phyloP scores from a whole-genome alignment of 2,113 vertebrate species.

The Amazona guildingii region DNA sequence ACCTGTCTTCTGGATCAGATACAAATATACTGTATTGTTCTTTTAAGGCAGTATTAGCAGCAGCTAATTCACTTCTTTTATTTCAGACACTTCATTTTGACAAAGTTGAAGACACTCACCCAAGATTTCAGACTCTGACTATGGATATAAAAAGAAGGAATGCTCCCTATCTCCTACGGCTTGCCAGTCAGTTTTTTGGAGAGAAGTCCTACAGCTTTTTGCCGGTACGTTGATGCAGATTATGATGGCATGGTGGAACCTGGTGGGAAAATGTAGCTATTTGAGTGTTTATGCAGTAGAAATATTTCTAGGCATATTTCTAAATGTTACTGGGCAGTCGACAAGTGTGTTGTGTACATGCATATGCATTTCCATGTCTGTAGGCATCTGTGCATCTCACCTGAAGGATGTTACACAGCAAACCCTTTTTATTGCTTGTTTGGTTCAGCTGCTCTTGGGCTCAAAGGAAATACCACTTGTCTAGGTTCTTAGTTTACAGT shows the following conservation, averaged over 20 bases:
- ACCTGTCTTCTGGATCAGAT: neutral
- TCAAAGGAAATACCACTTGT: neutral
- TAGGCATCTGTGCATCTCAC: neutral
- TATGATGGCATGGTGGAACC: neutral
- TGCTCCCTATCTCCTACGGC: constrained; percentile 78
- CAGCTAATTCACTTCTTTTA: neutral
- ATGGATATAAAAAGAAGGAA: constrained; percentile 79
- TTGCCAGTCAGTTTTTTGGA: constrained; percentile 89
- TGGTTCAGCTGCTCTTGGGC: neutral
- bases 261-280: neutral
- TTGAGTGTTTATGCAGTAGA: neutral
- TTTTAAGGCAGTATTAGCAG: neutral
- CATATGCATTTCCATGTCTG: neutral
- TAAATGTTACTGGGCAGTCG: neutral
- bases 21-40: rapidly evolving
- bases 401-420: neutral
- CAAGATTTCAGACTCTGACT: constrained; percentile 79
- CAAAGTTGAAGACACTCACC: constrained; percentile 74
- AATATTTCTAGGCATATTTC: neutral
- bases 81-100: constrained; percentile 81
- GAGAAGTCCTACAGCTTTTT: constrained; percentile 84
- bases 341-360: neutral
- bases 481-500: neutral
- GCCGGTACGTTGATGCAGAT: constrained; percentile 66
- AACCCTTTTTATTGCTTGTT: neutral